Percentiles rank a stretch among this genome's conserved stretches.
phyloP scores from a whole-genome alignment of 2,888 invertebrate species.

The Euclidia mi region DNA sequence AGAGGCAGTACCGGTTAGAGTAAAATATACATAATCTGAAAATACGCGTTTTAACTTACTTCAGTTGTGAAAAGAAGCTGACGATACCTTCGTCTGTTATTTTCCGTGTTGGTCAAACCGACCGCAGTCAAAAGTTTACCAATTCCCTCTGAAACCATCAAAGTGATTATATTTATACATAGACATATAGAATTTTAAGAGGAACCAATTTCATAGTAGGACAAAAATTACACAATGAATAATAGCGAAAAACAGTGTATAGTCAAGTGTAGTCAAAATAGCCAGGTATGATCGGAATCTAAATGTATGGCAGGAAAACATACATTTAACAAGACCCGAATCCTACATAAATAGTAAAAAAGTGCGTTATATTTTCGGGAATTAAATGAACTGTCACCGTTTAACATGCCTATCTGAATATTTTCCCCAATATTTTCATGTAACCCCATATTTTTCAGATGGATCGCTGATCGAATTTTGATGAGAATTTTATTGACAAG shows the following conservation, averaged over 20 bases:
- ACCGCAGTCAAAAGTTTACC: slow-evolving; percentile 95
- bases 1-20: background rate
- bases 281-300: too few species aligned
- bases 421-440: background rate
- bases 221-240: too few species aligned
- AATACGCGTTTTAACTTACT: slow-evolving; percentile 64
- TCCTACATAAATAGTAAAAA: too few species aligned
- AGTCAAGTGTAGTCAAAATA: too few species aligned
- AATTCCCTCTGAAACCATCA: slow-evolving; percentile 90
- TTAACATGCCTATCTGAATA: too few species aligned
- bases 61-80: slow-evolving; percentile 96
- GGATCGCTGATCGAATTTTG: slow-evolving; percentile 15
- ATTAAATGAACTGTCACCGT: background rate
- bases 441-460: background rate
- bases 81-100: slow-evolving; percentile 95
- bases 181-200: too few species aligned
- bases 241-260: too few species aligned
- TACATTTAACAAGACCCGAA: too few species aligned
- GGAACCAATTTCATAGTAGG: too few species aligned
- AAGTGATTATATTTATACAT: background rate
- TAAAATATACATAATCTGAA: too few species aligned
- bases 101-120: slow-evolving; percentile 96
- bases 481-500: slow-evolving; percentile 15
- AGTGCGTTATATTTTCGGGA: too few species aligned
- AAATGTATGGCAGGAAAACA: too few species aligned